Evolutionary conservation across 2,113 vertebrate species (phyloP), one percentile per base, ranked within the genome.

Genomic region (Pedionomus torquatus): DNA sequence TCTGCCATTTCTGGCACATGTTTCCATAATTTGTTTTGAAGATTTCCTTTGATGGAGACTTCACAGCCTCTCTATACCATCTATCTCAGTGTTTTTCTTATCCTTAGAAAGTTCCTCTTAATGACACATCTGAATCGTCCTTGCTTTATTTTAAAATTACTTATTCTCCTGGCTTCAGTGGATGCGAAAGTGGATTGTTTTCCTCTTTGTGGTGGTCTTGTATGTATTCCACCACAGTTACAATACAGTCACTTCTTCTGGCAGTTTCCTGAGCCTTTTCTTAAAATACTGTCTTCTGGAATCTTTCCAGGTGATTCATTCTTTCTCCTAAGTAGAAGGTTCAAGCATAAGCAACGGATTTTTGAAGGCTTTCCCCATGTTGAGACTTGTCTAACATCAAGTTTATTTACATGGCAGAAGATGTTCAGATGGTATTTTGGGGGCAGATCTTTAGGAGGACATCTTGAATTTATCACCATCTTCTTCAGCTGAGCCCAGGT

Each of bases 11-110:
- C 80, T 89, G 54, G 58, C 11, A 1, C 41, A 28, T 60, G 19
- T 74, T 95, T 87, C 68, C n/a, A 13, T 66, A 77, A 89, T 83
- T 89, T 83, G 24, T 83, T 94, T 80, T 58, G 80, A 94, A 75
- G 46, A 63, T 13, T 89, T 87, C n/a, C 26, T 94, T 93, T 94
- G 81, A 84, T 54, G 69, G 31, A 84, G 20, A 70, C 64, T 71
- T 33, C 43, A 68, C 43, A 82, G 72, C 49, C 43, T 84, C 64
- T 43, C 49, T 70, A 66, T 46, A 83, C 17, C 31, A 41, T 87
- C 83, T 87, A 39, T 87, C 77, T 87, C 69, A 41, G n/a, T 89
- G n/a, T 84, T 91, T 89, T 48, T 46, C 25, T 89, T 74, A 57
- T 21, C 24, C 64, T 78, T 58, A 87, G 80, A 82, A 89, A 91